Conservation (phyloP, 2,888 invertebrate genomes). For the Synergus laeviventris region DNA sequence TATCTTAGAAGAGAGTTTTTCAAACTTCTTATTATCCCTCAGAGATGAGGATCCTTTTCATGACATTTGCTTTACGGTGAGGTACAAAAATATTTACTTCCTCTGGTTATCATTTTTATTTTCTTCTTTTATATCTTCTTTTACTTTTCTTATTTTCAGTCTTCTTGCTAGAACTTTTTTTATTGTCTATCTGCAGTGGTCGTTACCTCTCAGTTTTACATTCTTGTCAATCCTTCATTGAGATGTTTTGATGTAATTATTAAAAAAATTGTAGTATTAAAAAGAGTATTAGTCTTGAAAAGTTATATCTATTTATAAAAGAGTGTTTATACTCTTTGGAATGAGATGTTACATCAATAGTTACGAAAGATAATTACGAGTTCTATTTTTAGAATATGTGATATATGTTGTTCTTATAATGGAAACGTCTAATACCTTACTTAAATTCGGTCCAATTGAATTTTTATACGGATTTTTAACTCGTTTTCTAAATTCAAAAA, state of each 20-base stretch:
- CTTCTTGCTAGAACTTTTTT: background rate
- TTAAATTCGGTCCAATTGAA: too few relatives aligned
- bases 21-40: slow-evolving; percentile 31
- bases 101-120: too few relatives aligned
- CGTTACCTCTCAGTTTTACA: background rate
- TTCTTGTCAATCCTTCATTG: background rate
- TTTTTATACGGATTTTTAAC: too few relatives aligned
- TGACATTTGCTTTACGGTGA: slow-evolving; percentile 6
- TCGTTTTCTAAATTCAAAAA: too few relatives aligned
- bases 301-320: background rate
- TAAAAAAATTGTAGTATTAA: background rate
- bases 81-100: background rate
- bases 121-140: background rate
- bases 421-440: background rate
- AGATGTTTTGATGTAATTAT: background rate
- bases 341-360: background rate
- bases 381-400: background rate
- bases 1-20: slow-evolving; percentile 30
- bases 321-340: background rate
- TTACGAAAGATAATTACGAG: background rate
- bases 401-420: background rate
- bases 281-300: background rate
- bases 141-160: background rate
- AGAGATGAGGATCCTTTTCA: slow-evolving; percentile 15
- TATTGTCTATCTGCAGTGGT: background rate